Evolutionary conservation across 2,888 invertebrate species (phyloP).

Genomic region (Melieria omissa): DNA sequence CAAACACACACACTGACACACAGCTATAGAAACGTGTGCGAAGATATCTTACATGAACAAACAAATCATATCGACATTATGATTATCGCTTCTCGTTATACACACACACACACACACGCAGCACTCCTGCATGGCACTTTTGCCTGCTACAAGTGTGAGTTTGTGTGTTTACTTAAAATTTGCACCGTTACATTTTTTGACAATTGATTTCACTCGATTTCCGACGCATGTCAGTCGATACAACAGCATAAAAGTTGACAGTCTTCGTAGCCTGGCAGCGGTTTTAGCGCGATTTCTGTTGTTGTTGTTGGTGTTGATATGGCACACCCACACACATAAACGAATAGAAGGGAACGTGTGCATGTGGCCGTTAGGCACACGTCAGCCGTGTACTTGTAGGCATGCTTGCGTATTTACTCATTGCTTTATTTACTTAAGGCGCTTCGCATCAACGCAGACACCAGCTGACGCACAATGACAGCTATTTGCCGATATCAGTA

Average conservation of each 20-base stretch:
- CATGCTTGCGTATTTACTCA: neutral
- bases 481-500: slow-evolving; percentile 1
- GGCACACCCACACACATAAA: too few species aligned
- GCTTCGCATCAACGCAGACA: neutral
- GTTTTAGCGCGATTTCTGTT: too few species aligned
- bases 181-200: slow-evolving; percentile 45
- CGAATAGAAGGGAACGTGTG: too few species aligned
- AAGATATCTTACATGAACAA: slow-evolving; percentile 18
- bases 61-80: slow-evolving; percentile 44
- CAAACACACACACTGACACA: neutral
- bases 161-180: slow-evolving; percentile 27
- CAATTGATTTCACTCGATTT: slow-evolving; percentile 60
- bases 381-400: too few species aligned
- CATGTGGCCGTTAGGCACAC: too few species aligned
- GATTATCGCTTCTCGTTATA: slow-evolving; percentile 41
- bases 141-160: slow-evolving; percentile 41
- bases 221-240: slow-evolving; percentile 29
- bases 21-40: neutral
- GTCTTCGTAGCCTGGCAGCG: neutral
- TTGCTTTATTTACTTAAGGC: neutral
- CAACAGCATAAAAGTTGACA: neutral
- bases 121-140: neutral
- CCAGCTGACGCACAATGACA: neutral
- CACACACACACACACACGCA: neutral
- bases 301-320: too few species aligned